A percentile compares a stretch with the other conserved stretches of the same genome.
phyloP scores from a whole-genome alignment of 1,140 invertebrate genomes.

The Diprion similis region DNA sequence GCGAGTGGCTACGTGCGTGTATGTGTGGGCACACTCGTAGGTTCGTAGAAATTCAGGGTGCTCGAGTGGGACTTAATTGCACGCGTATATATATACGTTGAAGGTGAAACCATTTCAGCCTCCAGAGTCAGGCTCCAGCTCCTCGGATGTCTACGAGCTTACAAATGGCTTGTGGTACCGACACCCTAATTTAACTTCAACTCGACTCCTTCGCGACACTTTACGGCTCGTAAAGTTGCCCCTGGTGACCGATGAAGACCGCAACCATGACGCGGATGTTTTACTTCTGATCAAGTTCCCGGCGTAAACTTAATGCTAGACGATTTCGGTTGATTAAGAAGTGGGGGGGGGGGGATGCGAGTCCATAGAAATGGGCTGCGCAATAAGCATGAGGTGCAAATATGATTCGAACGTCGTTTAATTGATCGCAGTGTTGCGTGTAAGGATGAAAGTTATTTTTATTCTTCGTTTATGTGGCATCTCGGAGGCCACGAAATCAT shows the following conservation, averaged over 20 bases:
- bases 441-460: no score
- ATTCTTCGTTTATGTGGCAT: no score
- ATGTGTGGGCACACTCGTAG: not conserved
- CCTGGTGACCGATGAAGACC: not conserved
- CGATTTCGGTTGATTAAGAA: no score
- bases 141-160: not conserved
- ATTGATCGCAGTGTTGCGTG: no score
- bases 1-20: no score
- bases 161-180: not conserved
- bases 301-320: no score
- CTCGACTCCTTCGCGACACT: not conserved
- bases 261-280: not conserved
- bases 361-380: no score
- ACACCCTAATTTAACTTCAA: conserved; percentile 7
- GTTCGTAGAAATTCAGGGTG: not conserved
- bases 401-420: no score
- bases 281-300: not conserved
- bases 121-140: not conserved
- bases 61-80: not conserved
- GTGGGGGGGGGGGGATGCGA: no score
- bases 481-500: no score
- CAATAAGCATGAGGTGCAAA: no score
- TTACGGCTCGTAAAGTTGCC: conserved; percentile 3
- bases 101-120: not conserved
- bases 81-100: not conserved